Evolutionary conservation across 2,888 invertebrate genomes (phyloP), one percentile per base, ranked within the genome.

Genomic region (Dorcus parallelipipedus): DNA sequence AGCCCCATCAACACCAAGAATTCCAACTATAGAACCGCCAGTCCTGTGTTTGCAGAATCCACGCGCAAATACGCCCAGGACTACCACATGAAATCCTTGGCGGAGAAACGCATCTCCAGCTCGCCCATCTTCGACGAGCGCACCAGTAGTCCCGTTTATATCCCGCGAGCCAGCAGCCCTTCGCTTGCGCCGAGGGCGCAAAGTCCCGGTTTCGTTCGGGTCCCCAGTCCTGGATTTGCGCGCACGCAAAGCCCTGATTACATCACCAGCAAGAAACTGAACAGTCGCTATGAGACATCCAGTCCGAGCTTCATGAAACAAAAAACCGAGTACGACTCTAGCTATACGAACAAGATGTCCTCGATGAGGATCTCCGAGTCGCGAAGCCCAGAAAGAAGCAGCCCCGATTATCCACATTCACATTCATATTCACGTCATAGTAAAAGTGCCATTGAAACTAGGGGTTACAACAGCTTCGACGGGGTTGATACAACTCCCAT

Each of bases 401-500:
- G 73, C 64, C 74, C 74, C 2, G 74, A 73, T 54, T 63, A 70
- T 10, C 63, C 68, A 1, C 72, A 70, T 56, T 33, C 26, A 33
- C 26, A 33, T 7, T 66, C 70, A 1, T 68, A 62, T 33, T 71
- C 73, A 2, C 70, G 71, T 51, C 73, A 65, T 56, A 74, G 75
- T 52, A 75, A 72, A 56, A 67, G 70, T 39, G 65, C 68, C 23
- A 69, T 64, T 3, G 75, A 77, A 60, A 71, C 58, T 51, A 66
- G 64, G 39, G 72, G 69, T 59, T 70, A 69, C 39, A 71, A 60
- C 52, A 65, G 64, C 48, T 69, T 57, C 40, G 64, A 67, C 38
- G 68, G 52, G 10, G 52, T 84, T 23, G 84, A 84, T 71, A 82
- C 83, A 57, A 82, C 81, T 33, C 83, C 84, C 3, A 83, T 83